Evolutionary conservation across 2,888 invertebrate genomes (phyloP), one percentile per base, ranked within the genome.

Genomic region (Stenurella melanura): DNA sequence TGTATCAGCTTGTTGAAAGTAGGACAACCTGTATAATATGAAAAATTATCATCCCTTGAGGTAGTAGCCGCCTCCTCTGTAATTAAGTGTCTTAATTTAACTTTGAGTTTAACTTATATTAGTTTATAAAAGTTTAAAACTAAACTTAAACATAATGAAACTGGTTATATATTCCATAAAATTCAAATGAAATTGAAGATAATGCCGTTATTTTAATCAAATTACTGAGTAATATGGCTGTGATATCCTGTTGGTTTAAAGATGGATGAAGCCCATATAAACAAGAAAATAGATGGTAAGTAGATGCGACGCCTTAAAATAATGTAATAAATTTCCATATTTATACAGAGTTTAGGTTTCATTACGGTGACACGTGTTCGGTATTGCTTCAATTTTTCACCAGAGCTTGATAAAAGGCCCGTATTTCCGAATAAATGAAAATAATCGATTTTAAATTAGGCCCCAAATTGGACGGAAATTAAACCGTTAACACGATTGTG

Each of bases 301-400:
- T 77, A 74, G 73, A 76, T 73, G 74, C 73, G 63, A 54, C 67
- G 73, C 15, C 64, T 71, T 26, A 60, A 70, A 74, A 71, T 77
- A 77, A 74, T 71, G 77, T 74, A 57, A 50, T 67, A 66, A 77
- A 77, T 77, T 77, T 77, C 74, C 77, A 77, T 77, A 69, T 77
- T 77, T 74, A 77, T 74, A 73, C 74, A 57, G 71, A 66, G 66
- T 74, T 77, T 71, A 34, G 71, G 77, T 77, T 77, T 70, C 77
- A 74, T 71, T 67, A 70, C 67, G 66, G 77, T 67, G 71, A 77
- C 77, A 74, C 77, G 66, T 77, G 77, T 69, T 67, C 38, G 4
- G 17, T 67, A 73, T 75, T 60, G 66, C 71, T 71, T 50, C 38
- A 71, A 60, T 67, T 71, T 75, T 75, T 74, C 74, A 50, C 73